Conservation (phyloP, 1,140 invertebrate species). For the Drosophila asahinai region DNA sequence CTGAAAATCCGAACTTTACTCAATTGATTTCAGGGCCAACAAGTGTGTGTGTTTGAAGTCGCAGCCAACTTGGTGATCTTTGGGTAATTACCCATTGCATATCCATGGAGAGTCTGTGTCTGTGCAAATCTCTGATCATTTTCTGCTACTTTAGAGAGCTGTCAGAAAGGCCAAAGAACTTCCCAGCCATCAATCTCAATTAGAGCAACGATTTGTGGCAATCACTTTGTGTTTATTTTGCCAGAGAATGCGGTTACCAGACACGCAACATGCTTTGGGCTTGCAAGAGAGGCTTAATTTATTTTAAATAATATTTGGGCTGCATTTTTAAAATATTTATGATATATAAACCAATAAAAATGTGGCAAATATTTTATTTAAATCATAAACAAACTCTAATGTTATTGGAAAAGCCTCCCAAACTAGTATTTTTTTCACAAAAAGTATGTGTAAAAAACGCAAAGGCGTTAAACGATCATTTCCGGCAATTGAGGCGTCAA, state of each 20-base stretch:
- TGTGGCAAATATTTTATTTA: not conserved
- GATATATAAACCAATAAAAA: not conserved
- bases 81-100: slow-evolving; percentile 4
- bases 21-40: slow-evolving; percentile 39
- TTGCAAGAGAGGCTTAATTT: not conserved
- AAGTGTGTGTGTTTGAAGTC: not conserved
- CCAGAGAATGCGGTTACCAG: slow-evolving; percentile 29
- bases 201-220: slow-evolving; percentile 25
- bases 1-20: slow-evolving; percentile 15
- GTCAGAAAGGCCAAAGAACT: slow-evolving; percentile 1
- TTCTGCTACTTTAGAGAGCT: too few species aligned
- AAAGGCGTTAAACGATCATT: slow-evolving; percentile 42
- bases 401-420: not conserved
- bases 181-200: slow-evolving; percentile 36
- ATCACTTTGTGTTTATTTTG: slow-evolving; percentile 21
- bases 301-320: not conserved
- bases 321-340: not conserved
- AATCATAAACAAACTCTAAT: not conserved
- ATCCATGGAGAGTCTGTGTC: not conserved
- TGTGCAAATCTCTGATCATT: not conserved
- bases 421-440: not conserved
- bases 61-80: not conserved
- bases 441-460: not conserved
- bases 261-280: slow-evolving; percentile 11
- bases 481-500: slow-evolving; percentile 32